These are phyloP conservation scores for Eulemur mongoz DNA, from an alignment of 2,797 vertebrate genomes.

Conservation along the genomic window DNA sequence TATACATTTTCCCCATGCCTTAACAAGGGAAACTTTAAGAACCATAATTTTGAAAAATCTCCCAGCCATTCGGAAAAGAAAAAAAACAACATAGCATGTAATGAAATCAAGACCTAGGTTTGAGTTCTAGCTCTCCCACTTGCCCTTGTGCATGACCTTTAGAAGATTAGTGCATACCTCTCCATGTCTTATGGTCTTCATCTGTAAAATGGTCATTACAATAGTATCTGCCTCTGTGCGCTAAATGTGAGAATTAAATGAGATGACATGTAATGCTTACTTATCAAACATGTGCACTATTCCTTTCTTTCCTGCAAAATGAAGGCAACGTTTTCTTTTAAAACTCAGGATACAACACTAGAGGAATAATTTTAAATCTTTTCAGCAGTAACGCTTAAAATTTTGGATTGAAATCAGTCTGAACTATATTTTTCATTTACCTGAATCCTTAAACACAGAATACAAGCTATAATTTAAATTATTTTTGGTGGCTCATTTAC, in stretches of 20 bases:
- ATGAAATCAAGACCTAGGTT: not conserved
- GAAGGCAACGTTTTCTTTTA: not conserved
- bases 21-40: not conserved
- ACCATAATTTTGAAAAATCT: not conserved
- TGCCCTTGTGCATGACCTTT: not conserved
- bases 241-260: not conserved
- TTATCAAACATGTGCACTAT: not conserved
- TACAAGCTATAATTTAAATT: not conserved
- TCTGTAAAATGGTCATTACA: not conserved
- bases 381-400: not conserved
- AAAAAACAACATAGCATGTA: not conserved
- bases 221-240: not conserved
- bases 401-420: not conserved
- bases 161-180: not conserved
- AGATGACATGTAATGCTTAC: not conserved
- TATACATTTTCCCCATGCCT: not conserved
- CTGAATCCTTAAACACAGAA: not conserved
- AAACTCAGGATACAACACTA: not conserved
- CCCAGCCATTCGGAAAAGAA: not conserved
- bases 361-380: not conserved
- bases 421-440: not conserved
- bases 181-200: not conserved
- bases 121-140: not conserved
- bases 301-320: slow-evolving; percentile 5
- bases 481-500: not conserved